These are phyloP conservation scores for Argyra leucocephala DNA, from an alignment of 2,888 invertebrate species.

Conservation along the genomic window DNA sequence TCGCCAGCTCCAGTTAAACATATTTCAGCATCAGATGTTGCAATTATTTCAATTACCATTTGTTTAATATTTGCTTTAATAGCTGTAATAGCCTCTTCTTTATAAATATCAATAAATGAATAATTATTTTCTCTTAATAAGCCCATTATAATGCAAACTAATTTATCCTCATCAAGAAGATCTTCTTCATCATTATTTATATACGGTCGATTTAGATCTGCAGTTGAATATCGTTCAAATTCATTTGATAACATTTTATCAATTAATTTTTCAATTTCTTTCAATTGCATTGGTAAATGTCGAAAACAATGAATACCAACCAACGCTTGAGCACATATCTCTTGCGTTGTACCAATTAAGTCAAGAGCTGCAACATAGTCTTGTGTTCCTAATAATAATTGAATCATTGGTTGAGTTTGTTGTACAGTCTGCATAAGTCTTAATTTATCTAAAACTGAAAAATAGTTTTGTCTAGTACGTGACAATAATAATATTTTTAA, in stretches of 20 bases:
- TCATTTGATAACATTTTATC: constrained; percentile 95
- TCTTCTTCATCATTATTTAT: constrained; percentile 44
- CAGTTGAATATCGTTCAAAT: constrained; percentile 81
- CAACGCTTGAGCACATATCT: constrained; percentile 79
- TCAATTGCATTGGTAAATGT: constrained; percentile 88
- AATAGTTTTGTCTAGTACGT: constrained; percentile 55
- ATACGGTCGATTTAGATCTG: constrained; percentile 80
- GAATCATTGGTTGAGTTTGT: constrained; percentile 96
- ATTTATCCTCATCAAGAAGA: constrained; percentile 74
- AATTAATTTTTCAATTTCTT: constrained; percentile 90
- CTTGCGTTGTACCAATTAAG: constrained; percentile 91
- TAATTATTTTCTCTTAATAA: constrained; percentile 78
- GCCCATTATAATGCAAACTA: constrained; percentile 81
- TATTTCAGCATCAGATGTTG: constrained; percentile 48
- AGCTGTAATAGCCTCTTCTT: constrained; percentile 80
- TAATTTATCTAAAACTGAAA: constrained; percentile 60
- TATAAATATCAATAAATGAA: constrained; percentile 76
- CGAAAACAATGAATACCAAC: constrained; percentile 90
- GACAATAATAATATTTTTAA: constrained; percentile 65
- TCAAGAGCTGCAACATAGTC: constrained; percentile 97
- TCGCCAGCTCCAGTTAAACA: constrained; percentile 47
- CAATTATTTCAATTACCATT: constrained; percentile 68
- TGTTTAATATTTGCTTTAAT: constrained; percentile 84
- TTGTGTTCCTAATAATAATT: constrained; percentile 82
- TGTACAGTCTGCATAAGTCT: constrained; percentile 90